phyloP scores from a whole-genome alignment of 2,113 vertebrate species.

The Malurus alboscapulatus region DNA sequence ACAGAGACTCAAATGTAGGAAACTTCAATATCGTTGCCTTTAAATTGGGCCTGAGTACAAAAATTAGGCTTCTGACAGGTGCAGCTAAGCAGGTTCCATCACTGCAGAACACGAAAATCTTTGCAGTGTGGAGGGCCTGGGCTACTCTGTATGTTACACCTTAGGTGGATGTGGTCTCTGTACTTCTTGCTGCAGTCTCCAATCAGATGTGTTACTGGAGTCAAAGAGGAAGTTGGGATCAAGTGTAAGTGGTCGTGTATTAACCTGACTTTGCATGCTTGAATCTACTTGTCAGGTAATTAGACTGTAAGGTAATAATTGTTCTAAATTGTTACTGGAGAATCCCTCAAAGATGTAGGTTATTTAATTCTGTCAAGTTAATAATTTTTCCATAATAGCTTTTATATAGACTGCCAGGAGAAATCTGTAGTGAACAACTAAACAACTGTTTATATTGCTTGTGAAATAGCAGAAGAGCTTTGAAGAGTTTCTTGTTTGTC shows the following conservation, averaged over 20 bases:
- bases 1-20: neutral
- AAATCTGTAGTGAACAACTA: neutral
- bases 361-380: neutral
- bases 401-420: neutral
- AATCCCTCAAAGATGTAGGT: neutral
- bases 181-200: rapidly evolving
- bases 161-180: neutral
- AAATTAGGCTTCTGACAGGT: neutral
- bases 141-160: rapidly evolving
- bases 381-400: neutral
- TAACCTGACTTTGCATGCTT: neutral
- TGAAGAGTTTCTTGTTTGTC: neutral
- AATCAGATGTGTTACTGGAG: neutral
- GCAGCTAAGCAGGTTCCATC: neutral
- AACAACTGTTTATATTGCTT: neutral
- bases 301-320: neutral
- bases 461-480: neutral
- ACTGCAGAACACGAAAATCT: neutral
- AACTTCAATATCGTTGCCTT: neutral
- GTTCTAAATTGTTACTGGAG: neutral
- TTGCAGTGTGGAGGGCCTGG: neutral
- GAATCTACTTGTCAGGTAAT: neutral
- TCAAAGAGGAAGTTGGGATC: neutral
- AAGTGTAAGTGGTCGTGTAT: neutral
- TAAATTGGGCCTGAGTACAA: neutral